Conservation (phyloP, 2,797 vertebrate species). For the Xenentodon cancila region DNA sequence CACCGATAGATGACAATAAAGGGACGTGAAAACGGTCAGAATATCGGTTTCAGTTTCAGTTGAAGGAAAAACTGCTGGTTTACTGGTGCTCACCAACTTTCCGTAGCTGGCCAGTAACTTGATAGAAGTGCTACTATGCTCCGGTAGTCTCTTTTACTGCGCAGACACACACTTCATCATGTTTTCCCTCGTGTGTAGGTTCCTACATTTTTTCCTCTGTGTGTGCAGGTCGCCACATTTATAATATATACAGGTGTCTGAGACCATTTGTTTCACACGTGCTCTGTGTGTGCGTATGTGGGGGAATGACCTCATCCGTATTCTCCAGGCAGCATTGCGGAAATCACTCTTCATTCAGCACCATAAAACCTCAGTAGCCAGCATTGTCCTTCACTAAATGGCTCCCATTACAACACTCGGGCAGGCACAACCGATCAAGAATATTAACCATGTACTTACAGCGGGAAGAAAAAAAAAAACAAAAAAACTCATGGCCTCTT, state of each 20-base stretch:
- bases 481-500: constrained; percentile 1
- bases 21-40: too few species aligned
- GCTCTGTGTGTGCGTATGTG: constrained; percentile 10
- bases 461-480: not conserved
- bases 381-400: constrained; percentile 58
- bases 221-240: constrained; percentile 5
- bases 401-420: constrained; percentile 60
- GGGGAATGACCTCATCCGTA: constrained; percentile 66
- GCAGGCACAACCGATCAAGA: constrained; percentile 46
- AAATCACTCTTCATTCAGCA: constrained; percentile 58
- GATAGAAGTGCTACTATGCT: too few species aligned
- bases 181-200: too few species aligned
- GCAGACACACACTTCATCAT: too few species aligned
- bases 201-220: not conserved
- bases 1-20: too few species aligned
- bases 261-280: constrained; percentile 14
- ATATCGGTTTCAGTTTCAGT: too few species aligned
- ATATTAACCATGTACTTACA: constrained; percentile 45
- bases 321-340: constrained; percentile 51
- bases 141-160: too few species aligned
- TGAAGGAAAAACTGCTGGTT: too few species aligned
- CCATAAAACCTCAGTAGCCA: constrained; percentile 60
- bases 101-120: too few species aligned
- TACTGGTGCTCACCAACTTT: too few species aligned
- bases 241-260: constrained; percentile 28